These are phyloP conservation scores for cattle (Bos taurus) DNA, from an alignment of 2,113 vertebrate genomes.

Conservation along the genomic window ARS-UCD2.0 NC_037350.1:35404501-35405000, in stretches of 20 bases:
- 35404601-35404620: not conserved
- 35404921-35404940: not conserved
- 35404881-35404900: not conserved
- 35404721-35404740: not conserved
- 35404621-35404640: not conserved
- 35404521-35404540: not conserved
- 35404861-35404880: not conserved
- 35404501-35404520: not conserved
- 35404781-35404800: not conserved
- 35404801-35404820: not conserved
- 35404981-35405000: not conserved
- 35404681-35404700: not conserved
- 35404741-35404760: not conserved
- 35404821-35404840: not conserved
- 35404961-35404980: not conserved
- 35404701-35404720: not conserved
- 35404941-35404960: not conserved
- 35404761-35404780: not conserved
- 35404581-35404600: not conserved
- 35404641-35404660: not conserved
- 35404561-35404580: not conserved
- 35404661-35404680: not conserved
- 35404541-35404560: not conserved
- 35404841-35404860: not conserved
- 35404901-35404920: not conserved